Conservation (phyloP, 2,113 vertebrate species). For the Platanista minor region DNA sequence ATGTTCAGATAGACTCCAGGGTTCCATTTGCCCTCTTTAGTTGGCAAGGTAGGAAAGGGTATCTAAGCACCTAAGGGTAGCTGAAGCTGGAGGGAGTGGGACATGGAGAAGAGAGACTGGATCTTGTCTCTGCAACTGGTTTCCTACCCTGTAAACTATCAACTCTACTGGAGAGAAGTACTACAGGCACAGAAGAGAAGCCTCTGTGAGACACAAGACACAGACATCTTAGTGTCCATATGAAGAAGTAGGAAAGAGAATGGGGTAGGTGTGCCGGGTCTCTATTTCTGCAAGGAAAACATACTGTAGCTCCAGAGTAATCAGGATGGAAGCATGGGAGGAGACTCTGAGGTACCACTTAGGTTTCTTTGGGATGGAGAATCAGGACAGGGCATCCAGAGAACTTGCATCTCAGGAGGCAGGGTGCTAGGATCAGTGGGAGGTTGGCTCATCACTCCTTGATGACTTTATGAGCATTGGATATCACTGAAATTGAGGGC, state of each 20-base stretch:
- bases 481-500: not conserved
- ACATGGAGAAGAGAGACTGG: not conserved
- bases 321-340: not conserved
- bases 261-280: not conserved
- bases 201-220: not conserved
- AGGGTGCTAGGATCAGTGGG: no score
- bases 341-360: not conserved
- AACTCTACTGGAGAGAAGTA: not conserved
- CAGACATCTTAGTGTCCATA: fast-evolving
- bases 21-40: not conserved
- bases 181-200: not conserved
- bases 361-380: not conserved
- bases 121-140: no score
- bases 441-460: not conserved
- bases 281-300: not conserved
- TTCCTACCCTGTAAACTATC: not conserved
- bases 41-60: not conserved
- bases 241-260: not conserved
- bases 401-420: not conserved
- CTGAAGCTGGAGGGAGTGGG: not conserved
- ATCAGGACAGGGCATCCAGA: not conserved
- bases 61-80: not conserved
- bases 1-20: not conserved
- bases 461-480: not conserved
- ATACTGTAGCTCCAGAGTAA: not conserved